Base-by-base conservation (phyloP, 2,888 invertebrate genomes). In the Eupithecia abbreviata region DNA sequence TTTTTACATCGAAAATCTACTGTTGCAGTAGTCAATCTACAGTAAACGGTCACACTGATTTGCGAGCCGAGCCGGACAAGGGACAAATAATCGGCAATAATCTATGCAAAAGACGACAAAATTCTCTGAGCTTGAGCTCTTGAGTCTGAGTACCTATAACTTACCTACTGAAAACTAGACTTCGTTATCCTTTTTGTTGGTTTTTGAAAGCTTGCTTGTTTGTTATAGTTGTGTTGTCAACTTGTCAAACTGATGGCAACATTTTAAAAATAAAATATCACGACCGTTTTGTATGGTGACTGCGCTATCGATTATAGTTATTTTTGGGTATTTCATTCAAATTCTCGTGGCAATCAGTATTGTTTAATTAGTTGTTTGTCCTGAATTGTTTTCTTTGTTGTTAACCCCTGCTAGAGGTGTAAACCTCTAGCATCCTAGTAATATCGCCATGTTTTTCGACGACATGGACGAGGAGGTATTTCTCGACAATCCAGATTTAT, bases 271-370 rank as follows among this genome's bases (percentile, higher is more conserved):
- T 88, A 88, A 90, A 89, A 87, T 83, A 87, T 83, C 84, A 86
- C 88, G 88, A 88, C 90, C 89, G 91, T 92, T 91, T 90, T 90
- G 90, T 89, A 91, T 92, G 92, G 91, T 91, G 92, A 89, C 89
- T 90, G 88, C 88, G 87, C 88, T 45, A 90, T 89, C 87, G 86
- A 90, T 84, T 89, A 89, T 84, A 86, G 87, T 90, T 90, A 90
- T 90, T 81, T 90, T 91, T 87, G 87, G 88, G 84, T 89, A 86
- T 90, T 88, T 90, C 86, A 84, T 88, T 87, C 51, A 93, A 93
- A 93, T 91, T 93, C 69, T 86, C 86, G 86, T 84, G 92, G 89
- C 85, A 85, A 85, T 85, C 82, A 81, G 81, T 82, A 80, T 81
- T 82, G 83, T 85, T 84, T 80, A 82, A 82, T 80, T 86, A 85